These are phyloP conservation scores for Drosophila repletoides DNA, from an alignment of 1,140 invertebrate species.

Conservation along the genomic window DNA sequence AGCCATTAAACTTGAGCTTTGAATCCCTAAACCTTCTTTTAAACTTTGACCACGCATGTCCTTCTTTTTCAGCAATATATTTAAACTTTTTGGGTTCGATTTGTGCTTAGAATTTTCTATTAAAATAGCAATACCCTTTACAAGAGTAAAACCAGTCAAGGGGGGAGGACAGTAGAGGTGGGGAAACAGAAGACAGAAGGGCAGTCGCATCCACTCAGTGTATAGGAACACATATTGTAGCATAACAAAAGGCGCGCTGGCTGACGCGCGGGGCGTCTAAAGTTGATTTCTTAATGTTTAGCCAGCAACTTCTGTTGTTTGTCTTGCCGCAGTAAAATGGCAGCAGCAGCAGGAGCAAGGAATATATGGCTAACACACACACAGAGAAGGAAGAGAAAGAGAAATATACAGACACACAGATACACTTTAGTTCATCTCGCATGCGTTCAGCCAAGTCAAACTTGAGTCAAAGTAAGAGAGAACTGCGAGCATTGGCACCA, in stretches of 20 bases:
- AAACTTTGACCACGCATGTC: too few relatives aligned
- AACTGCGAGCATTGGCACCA: conserved; percentile 32
- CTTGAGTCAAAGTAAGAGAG: conserved; percentile 24
- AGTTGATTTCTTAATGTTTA: conserved; percentile 80
- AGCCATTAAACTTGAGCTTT: too few relatives aligned
- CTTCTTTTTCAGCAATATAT: too few relatives aligned
- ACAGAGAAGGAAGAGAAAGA: conserved; percentile 10
- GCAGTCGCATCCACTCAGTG: neutral
- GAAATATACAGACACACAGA: conserved; percentile 7
- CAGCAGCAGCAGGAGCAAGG: conserved; percentile 43
- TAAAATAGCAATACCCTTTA: too few relatives aligned
- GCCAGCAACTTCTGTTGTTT: conserved; percentile 63
- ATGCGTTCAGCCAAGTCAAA: conserved; percentile 52
- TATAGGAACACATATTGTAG: conserved; percentile 46
- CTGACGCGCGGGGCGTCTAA: conserved; percentile 54
- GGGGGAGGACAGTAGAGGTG: too few relatives aligned
- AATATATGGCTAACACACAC: conserved; percentile 40
- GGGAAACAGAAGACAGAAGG: neutral
- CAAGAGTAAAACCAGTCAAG: too few relatives aligned
- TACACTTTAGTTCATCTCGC: conserved; percentile 10
- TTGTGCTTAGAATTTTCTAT: too few relatives aligned
- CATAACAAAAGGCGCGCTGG: conserved; percentile 68
- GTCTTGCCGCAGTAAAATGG: conserved; percentile 65
- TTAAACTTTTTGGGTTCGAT: too few relatives aligned
- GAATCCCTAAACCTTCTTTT: too few relatives aligned